Base-by-base conservation (phyloP, 1,140 invertebrate species). In the Anastrepha ludens region DNA sequence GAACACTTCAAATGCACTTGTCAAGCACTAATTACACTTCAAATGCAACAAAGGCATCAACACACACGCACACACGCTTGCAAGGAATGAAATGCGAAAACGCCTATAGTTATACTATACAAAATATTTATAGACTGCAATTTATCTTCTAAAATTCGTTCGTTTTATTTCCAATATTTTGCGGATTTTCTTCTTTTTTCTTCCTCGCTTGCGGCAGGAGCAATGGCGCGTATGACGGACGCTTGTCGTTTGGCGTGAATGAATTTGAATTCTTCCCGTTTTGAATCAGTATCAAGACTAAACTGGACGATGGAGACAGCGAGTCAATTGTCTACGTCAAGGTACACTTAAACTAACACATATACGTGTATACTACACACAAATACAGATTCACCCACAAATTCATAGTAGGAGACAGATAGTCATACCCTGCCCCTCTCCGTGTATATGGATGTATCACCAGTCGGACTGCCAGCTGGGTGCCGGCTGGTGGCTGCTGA, bases 1-100 rank as follows among this genome's bases (percentile, higher is more conserved):
- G n/a, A 29, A 55, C 74, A 81, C 47, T 50, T 81, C 2, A 55
- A 20, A 55, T 81, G 74, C 74, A 81, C 74, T 74, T 74, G 70
- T 89, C 58, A 47, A 29, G 15, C 29, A 86, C n/a, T 41, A n/a
- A 86, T 85, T 86, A 47, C 29, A 29, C 29, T 44, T 41, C 15
- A 8, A 9, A 78, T 88, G 89, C 88, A 88, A 89, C 88, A 90
- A 90, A 62, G 20, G 13, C 29, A 59, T 62, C 87, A 88, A 89
- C 88, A 88, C 86, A 89, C 86, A 89, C 87, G 88, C 87, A 78
- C 87, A 88, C 87, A 88, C 87, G n/a, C 74, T 81, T 7, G 70
- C 17, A 50, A 78, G n/a, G 41, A 78, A 55, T 29, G 74, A 81
- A 81, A 55, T 50, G 44, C 47, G 44, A 13, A 29, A 81, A 81